These are phyloP conservation scores for Stercorarius parasiticus DNA, from an alignment of 2,113 vertebrate species.

Conservation along the genomic window DNA sequence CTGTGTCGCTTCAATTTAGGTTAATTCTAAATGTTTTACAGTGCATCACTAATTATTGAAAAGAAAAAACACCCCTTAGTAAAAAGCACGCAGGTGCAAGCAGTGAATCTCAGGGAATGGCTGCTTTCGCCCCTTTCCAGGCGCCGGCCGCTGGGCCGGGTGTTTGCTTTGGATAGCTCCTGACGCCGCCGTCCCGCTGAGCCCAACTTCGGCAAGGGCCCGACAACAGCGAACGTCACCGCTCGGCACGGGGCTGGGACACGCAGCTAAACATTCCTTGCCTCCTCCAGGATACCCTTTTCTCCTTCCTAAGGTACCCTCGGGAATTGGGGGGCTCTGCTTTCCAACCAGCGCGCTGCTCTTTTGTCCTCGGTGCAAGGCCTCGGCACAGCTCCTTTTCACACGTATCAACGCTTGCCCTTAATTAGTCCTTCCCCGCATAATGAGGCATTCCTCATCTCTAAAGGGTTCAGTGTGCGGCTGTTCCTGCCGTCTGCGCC, in stretches of 20 bases:
- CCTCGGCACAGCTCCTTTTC: background rate
- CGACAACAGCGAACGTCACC: rapidly evolving
- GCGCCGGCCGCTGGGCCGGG: background rate
- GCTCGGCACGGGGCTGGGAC: background rate
- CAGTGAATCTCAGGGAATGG: rapidly evolving
- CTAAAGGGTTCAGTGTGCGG: background rate
- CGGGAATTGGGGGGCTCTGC: background rate
- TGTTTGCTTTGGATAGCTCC: background rate
- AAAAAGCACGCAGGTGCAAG: background rate
- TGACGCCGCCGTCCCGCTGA: no score
- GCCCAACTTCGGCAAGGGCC: background rate
- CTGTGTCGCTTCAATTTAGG: background rate
- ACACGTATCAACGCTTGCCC: background rate
- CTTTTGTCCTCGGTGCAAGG: background rate
- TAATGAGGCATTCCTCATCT: background rate
- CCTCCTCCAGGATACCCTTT: background rate
- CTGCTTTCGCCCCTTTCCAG: background rate
- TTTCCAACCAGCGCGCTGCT: background rate
- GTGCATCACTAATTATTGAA: background rate
- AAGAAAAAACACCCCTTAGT: background rate
- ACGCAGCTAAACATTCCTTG: rapidly evolving
- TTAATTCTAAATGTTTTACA: background rate
- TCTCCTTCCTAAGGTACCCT: background rate
- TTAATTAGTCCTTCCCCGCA: background rate
- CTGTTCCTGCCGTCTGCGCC: background rate